Percentiles rank a stretch among this genome's conserved stretches.
These are phyloP conservation scores for Mus minutoides DNA, from an alignment of 2,797 vertebrate genomes.

Conservation along the genomic window DNA sequence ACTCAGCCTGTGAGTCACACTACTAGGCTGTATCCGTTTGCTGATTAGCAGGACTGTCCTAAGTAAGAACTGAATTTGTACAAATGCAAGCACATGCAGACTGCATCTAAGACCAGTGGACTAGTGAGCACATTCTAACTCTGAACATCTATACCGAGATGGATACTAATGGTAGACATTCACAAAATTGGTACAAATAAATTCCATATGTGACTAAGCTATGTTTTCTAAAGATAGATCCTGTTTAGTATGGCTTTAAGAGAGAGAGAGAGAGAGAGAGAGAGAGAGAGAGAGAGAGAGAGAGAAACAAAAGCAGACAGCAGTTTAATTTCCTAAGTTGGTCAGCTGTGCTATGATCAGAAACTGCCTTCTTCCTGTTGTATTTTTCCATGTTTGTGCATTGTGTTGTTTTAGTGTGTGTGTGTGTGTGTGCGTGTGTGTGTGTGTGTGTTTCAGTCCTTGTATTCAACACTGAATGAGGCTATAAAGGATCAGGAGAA, in stretches of 20 bases:
- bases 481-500: neutral
- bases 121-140: neutral
- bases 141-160: too few relatives aligned
- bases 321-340: neutral
- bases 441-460: neutral
- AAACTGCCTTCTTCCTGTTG: fast-evolving
- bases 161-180: too few relatives aligned
- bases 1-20: neutral
- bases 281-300: neutral
- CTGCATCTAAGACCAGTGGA: too few relatives aligned
- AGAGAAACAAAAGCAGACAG: neutral
- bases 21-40: too few relatives aligned
- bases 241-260: too few relatives aligned
- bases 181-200: neutral
- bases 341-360: fast-evolving
- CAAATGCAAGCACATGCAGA: fast-evolving
- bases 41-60: fast-evolving
- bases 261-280: neutral
- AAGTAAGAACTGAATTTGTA: neutral
- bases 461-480: fast-evolving
- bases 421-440: neutral
- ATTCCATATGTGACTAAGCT: neutral
- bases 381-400: neutral
- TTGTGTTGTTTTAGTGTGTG: neutral
- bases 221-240: neutral